Percentiles rank a stretch among this genome's conserved stretches.
phyloP scores from a whole-genome alignment of 2,888 invertebrate species.

The Abrostola tripartita region DNA sequence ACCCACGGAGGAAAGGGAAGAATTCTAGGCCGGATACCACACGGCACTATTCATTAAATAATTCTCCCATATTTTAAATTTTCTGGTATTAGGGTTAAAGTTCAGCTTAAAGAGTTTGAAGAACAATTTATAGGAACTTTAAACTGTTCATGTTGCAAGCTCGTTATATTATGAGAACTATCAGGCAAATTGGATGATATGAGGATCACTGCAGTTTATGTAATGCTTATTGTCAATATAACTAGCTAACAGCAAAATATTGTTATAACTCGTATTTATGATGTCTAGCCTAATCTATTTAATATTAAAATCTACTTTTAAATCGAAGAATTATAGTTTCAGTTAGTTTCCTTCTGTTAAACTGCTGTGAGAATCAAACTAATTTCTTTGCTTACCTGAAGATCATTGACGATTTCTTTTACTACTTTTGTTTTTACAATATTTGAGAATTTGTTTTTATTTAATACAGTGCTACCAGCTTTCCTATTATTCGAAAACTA shows the following conservation, averaged over 20 bases:
- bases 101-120: background rate
- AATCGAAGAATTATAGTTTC: too few relatives aligned
- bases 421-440: too few relatives aligned
- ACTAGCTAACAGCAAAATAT: background rate
- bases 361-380: too few relatives aligned
- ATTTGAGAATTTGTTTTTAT: too few relatives aligned
- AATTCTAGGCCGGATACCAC: too few relatives aligned
- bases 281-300: background rate
- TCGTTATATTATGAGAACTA: conserved; percentile 6
- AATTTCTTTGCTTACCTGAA: too few relatives aligned
- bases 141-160: conserved; percentile 13
- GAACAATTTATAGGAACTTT: conserved; percentile 8
- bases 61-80: background rate
- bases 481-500: too few relatives aligned
- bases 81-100: background rate
- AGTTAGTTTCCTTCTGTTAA: too few relatives aligned
- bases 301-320: background rate
- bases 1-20: too few relatives aligned
- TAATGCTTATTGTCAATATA: background rate
- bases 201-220: background rate
- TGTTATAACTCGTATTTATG: conserved; percentile 1
- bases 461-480: too few relatives aligned
- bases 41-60: too few relatives aligned
- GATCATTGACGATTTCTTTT: too few relatives aligned
- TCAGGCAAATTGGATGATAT: background rate